These are phyloP conservation scores for Lanistes nyassanus DNA, from an alignment of 1,140 invertebrate genomes.

Conservation along the genomic window DNA sequence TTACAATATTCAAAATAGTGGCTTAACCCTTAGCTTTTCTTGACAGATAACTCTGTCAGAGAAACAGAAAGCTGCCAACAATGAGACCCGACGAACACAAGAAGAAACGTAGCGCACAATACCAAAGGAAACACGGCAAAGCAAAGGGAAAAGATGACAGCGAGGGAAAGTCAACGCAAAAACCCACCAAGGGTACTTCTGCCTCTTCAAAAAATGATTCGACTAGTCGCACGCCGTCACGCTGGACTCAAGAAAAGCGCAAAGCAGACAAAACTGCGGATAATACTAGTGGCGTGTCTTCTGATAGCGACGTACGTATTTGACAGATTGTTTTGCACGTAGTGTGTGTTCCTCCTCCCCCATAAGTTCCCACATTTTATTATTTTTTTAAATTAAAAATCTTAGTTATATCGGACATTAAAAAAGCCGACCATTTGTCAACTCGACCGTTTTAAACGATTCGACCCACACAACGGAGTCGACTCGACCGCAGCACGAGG, in stretches of 20 bases:
- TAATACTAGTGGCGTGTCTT: neutral
- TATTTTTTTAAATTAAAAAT: too few species aligned
- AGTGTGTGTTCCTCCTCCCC: too few species aligned
- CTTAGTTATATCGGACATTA: too few species aligned
- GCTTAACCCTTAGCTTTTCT: neutral
- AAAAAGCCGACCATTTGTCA: too few species aligned
- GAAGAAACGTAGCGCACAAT: conserved; percentile 35
- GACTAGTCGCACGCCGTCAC: neutral
- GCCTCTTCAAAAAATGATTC: conserved; percentile 5
- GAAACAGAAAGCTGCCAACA: neutral
- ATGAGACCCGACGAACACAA: conserved; percentile 35
- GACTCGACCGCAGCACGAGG: too few species aligned
- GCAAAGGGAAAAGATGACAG: conserved; percentile 4
- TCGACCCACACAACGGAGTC: too few species aligned
- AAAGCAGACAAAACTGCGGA: neutral
- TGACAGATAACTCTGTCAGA: conserved; percentile 13
- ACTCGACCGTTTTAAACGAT: too few species aligned
- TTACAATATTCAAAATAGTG: neutral
- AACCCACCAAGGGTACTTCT: neutral
- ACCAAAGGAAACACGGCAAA: conserved; percentile 30
- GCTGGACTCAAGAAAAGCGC: neutral
- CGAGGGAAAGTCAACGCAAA: neutral
- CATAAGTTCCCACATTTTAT: too few species aligned
- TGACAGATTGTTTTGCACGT: too few species aligned
- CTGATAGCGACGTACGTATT: conserved; percentile 10